Evolutionary conservation across 2,888 invertebrate species (phyloP), one percentile per base, ranked within the genome.

Genomic region (Podotricha telesiphe): DNA sequence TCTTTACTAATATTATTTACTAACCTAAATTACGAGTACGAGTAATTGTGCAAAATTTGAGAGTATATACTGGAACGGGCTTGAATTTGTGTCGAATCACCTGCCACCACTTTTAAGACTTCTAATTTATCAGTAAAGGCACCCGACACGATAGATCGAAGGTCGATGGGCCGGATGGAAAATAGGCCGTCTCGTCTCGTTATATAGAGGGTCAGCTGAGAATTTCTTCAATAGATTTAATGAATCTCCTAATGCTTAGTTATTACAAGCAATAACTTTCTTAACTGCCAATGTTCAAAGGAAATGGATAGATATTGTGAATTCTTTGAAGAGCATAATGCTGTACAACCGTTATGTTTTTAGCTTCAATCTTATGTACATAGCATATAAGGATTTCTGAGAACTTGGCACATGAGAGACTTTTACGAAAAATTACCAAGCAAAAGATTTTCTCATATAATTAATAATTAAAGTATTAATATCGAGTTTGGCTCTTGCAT

Each of bases 31-130:
- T 91, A 86, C 86, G 83, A 86, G 86, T 86, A 85, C 87, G 89
- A 89, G 90, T 91, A 91, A 91, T 91, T 89, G 91, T 86, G 88
- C 86, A 87, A 91, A 90, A 86, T 91, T 91, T 88, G 81, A 83
- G 83, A 84, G 81, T 85, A 83, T 82, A 83, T 80, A 82, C 80
- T 82, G 83, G 85, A 85, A 80, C 78, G 80, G 82, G 83, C 81
- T 86, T 69, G 85, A 91, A 90, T 89, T 91, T 88, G 85, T 86
- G 85, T 86, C 85, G 88, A 90, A 94, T 94, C 94, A 94, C 94
- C 94, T 94, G 94, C 94, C 94, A 94, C 91, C 87, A 91, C 90
- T 92, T 93, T 90, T 92, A 93, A 94, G 93, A 91, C 92, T 88
- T 88, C 93, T 93, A 94, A 94, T 94, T 94, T 94, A 94, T 94